phyloP scores from a whole-genome alignment of 2,888 invertebrate genomes.

The Tholera decimalis region DNA sequence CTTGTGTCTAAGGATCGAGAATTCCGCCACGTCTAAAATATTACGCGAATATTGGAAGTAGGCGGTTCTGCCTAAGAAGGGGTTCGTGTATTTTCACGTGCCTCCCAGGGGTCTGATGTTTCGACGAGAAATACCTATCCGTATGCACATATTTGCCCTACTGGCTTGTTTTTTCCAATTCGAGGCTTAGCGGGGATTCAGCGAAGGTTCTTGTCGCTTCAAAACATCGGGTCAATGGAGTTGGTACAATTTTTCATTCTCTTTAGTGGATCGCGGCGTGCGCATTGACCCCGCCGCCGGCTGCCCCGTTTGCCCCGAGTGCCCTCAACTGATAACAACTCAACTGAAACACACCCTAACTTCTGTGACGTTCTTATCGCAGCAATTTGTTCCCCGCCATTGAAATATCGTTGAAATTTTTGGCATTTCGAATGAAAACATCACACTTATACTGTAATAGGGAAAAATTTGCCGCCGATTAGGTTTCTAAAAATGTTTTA shows the following conservation, averaged over 20 bases:
- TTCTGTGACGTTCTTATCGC: conserved; percentile 80
- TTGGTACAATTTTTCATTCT: conserved; percentile 56
- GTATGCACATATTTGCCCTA: conserved; percentile 45
- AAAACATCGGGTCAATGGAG: conserved; percentile 53
- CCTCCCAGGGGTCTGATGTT: conserved; percentile 60
- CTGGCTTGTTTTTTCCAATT: conserved; percentile 46
- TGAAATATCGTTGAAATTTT: conserved; percentile 85
- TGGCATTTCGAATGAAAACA: conserved; percentile 77
- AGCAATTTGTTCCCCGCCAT: conserved; percentile 80
- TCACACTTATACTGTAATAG: conserved; percentile 68
- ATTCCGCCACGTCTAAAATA: conserved; percentile 53
- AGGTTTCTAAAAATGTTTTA: conserved; percentile 49
- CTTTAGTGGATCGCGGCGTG: conserved; percentile 35
- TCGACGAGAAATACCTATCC: conserved; percentile 53
- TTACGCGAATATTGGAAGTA: conserved; percentile 62
- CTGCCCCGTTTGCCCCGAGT: conserved; percentile 43
- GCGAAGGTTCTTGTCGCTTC: conserved; percentile 10
- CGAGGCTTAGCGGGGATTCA: conserved; percentile 41
- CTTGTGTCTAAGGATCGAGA: conserved; percentile 30
- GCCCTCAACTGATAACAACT: conserved; percentile 85
- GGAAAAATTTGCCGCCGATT: conserved; percentile 63
- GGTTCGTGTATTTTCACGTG: conserved; percentile 56
- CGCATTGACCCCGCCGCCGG: conserved; percentile 46
- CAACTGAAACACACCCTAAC: conserved; percentile 84
- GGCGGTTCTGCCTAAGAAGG: conserved; percentile 55